Percentiles rank a stretch among this genome's conserved stretches.
Conservation (phyloP, 2,113 vertebrate genomes). For the Tympanuchus pallidicinctus region DNA sequence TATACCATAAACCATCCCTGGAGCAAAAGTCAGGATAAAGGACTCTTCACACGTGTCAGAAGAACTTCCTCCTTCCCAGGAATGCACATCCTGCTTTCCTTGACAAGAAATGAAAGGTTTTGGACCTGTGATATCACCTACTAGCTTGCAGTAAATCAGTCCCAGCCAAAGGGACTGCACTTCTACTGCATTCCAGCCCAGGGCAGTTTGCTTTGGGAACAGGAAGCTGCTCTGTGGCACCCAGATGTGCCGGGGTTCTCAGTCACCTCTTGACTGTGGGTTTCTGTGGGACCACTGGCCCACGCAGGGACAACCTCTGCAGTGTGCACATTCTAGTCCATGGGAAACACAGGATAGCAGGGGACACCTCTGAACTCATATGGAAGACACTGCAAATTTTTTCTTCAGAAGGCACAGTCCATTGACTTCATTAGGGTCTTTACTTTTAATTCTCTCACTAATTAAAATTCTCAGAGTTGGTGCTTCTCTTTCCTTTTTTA, state of each 20-base stretch:
- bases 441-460: neutral
- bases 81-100: neutral
- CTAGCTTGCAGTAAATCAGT: neutral
- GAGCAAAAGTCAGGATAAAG: neutral
- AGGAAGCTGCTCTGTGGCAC: neutral
- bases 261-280: neutral
- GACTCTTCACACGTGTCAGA: neutral
- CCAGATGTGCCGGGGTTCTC: neutral
- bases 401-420: neutral
- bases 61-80: neutral
- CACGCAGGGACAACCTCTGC: neutral
- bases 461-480: neutral
- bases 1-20: neutral
- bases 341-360: neutral
- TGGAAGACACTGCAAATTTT: neutral
- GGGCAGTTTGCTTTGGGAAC: neutral
- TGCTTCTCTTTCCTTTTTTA: neutral
- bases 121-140: neutral
- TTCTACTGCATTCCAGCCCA: neutral
- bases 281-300: neutral
- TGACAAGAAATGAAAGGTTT: neutral
- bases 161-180: neutral
- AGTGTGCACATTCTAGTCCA: neutral
- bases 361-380: neutral
- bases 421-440: neutral